Base-by-base conservation (phyloP, 2,797 vertebrate genomes). In the Argentina silus region DNA sequence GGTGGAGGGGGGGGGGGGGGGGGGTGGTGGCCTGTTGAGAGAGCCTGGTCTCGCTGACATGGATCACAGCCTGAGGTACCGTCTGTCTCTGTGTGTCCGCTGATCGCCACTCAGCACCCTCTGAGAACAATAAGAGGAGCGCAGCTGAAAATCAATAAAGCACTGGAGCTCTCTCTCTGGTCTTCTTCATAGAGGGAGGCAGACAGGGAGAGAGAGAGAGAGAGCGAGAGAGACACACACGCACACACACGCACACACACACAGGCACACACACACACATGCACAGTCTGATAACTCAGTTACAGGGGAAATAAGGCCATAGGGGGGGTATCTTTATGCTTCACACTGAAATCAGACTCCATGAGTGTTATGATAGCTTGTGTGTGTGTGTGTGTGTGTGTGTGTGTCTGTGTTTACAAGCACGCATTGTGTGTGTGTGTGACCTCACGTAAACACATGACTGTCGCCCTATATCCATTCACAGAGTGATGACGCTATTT, bases 81-180 rank as follows among this genome's bases (percentile, higher is more conserved):
- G 27, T 36, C 27, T 36, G 27, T 36, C 27, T 36, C 27, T 36
- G 11, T 85, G 78, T 82, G 88, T 89, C 88, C 87, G 84, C 84
- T 85, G 85, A 90, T 81, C 79, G 85, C 81, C 23, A 65, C 88
- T 89, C 74, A 83, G 80, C 86, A 83, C 81, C 80, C 82, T 74
- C 84, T 81, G 85, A 91, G 84, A 86, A 89, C 87, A 78, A 85
- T 75, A 79, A 89, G 87, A 86, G 86, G 81, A 85, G 85, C 83
- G 78, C 82, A 81, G 83, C 75, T 76, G 80, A 85, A 92, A 92
- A 92, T 93, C 90, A 92, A 92, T 92, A 72, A 90, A 84, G 87
- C 82, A 81, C 85, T 84, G 82, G 88, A 87, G 88, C 85, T 81
- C 78, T 73, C 78, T 73, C 62, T 66, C 70, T 76, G 74, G 82